Percentiles rank a stretch among this genome's conserved stretches.
These are phyloP conservation scores for Ammodytes marinus DNA, from an alignment of 2,113 vertebrate genomes.

Conservation along the genomic window DNA sequence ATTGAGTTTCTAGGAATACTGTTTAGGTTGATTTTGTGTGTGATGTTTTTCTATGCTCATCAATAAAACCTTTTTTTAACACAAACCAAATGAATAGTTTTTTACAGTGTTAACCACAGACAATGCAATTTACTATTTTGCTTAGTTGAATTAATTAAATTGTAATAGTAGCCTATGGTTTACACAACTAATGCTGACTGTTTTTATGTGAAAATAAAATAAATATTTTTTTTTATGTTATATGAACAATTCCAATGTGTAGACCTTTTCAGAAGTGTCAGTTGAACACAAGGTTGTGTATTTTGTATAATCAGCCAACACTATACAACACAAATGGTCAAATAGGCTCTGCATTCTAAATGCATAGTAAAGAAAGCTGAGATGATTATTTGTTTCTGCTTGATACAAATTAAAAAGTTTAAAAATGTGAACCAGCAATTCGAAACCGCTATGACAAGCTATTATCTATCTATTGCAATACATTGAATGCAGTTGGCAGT, in stretches of 20 bases:
- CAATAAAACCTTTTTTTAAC: slow-evolving; percentile 30
- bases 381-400: background rate
- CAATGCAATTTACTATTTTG: background rate
- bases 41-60: background rate
- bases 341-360: background rate
- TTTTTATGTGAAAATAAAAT: too few relatives aligned
- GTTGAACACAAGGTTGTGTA: background rate
- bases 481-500: background rate
- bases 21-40: background rate
- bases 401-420: background rate
- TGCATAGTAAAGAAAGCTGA: background rate
- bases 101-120: background rate
- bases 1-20: background rate
- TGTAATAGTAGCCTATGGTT: background rate
- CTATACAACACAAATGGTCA: background rate
- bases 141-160: background rate
- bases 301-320: background rate
- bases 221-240: too few relatives aligned
- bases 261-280: background rate
- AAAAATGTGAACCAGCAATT: background rate
- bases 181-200: background rate
- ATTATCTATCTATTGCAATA: background rate
- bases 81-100: background rate
- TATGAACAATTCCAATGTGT: too few relatives aligned
- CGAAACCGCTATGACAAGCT: background rate